These are phyloP conservation scores for Phaenicophaeus curvirostris DNA, from an alignment of 2,797 vertebrate species.

Conservation along the genomic window DNA sequence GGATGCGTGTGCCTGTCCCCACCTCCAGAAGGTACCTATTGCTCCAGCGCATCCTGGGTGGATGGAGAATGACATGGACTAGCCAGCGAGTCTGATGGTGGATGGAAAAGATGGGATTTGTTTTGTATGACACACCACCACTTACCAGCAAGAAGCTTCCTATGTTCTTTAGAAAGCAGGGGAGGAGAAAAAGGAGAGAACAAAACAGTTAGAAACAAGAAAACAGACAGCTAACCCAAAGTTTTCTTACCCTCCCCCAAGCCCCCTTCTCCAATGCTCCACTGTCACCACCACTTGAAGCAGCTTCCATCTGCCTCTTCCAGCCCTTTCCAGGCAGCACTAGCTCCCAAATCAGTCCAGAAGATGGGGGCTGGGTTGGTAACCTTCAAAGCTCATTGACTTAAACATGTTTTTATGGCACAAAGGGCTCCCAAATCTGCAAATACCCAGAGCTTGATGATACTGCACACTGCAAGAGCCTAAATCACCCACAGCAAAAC, in stretches of 20 bases:
- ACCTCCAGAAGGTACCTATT: slow-evolving; percentile 2
- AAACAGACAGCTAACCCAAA: background rate
- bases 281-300: background rate
- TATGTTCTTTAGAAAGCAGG: slow-evolving; percentile 76
- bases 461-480: background rate
- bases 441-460: background rate
- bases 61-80: background rate
- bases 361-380: too few species aligned
- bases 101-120: slow-evolving; percentile 22
- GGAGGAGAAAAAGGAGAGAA: slow-evolving; percentile 64
- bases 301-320: background rate
- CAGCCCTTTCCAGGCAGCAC: background rate
- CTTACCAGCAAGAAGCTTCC: slow-evolving; percentile 77
- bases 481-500: background rate
- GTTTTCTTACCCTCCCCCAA: background rate
- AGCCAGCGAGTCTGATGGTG: slow-evolving; percentile 8
- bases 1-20: background rate
- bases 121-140: slow-evolving; percentile 33
- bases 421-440: background rate
- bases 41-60: background rate
- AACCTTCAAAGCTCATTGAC: background rate
- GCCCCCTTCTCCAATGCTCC: background rate
- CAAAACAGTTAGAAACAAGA: slow-evolving; percentile 56
- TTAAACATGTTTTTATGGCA: accelerated
- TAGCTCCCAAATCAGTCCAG: background rate